These are phyloP conservation scores for Hemichromis elongatus DNA, from an alignment of 2,113 vertebrate genomes.

Conservation along the genomic window DNA sequence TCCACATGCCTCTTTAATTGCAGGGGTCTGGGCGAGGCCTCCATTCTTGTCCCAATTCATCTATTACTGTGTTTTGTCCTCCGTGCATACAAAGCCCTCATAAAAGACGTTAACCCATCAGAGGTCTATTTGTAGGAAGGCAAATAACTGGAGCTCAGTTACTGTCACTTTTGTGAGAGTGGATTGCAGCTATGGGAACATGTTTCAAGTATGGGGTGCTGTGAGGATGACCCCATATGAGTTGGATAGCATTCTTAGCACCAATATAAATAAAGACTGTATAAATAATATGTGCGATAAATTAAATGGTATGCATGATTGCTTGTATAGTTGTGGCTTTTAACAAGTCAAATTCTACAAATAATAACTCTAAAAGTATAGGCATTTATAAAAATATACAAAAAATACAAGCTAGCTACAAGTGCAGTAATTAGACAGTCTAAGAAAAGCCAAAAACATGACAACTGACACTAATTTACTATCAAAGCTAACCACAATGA, in stretches of 20 bases:
- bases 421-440: neutral
- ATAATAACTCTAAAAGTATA: neutral
- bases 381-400: neutral
- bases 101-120: neutral
- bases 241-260: neutral
- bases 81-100: neutral
- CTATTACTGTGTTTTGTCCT: neutral
- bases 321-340: neutral
- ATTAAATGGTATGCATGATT: neutral
- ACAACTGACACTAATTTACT: neutral
- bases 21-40: neutral
- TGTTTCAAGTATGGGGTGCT: neutral
- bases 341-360: neutral
- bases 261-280: neutral
- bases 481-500: neutral
- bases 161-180: neutral
- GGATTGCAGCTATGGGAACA: neutral
- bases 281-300: neutral
- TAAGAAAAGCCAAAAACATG: neutral
- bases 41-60: neutral
- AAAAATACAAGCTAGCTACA: neutral
- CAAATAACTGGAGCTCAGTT: neutral
- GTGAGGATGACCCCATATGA: neutral
- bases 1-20: neutral
- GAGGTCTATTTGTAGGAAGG: neutral